Percentiles rank a stretch among this genome's conserved stretches.
Conservation (phyloP, 2,797 vertebrate genomes). For the Balearica regulorum region DNA sequence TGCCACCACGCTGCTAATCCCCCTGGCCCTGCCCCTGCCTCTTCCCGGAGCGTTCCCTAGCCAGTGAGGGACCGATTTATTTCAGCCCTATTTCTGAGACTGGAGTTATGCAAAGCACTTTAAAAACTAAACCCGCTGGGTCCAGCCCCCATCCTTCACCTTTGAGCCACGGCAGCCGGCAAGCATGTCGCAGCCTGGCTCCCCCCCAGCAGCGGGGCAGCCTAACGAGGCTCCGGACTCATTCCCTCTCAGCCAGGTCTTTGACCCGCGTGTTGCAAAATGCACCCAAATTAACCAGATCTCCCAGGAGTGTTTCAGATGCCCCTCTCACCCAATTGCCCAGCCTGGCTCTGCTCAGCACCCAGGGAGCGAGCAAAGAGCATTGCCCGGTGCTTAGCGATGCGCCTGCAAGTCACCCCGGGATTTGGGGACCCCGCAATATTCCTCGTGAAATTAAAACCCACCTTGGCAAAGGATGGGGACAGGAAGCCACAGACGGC, state of each 20-base stretch:
- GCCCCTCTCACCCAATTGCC: background rate
- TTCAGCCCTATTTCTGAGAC: background rate
- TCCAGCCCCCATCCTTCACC: background rate
- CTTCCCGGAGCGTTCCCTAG: background rate
- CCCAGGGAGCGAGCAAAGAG: background rate
- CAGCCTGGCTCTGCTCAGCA: background rate
- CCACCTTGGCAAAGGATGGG: background rate
- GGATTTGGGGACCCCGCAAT: background rate
- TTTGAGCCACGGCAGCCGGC: background rate
- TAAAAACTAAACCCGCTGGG: background rate
- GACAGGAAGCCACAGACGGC: background rate
- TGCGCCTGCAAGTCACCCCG: background rate
- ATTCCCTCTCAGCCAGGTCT: background rate
- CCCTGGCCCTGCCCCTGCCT: background rate
- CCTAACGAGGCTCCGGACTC: background rate
- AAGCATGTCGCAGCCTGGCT: background rate
- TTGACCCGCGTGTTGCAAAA: background rate
- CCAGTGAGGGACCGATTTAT: background rate
- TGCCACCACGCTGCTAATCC: background rate
- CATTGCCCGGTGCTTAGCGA: background rate
- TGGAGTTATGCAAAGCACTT: background rate
- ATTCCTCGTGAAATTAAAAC: background rate
- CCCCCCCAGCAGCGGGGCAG: background rate
- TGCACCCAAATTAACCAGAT: background rate
- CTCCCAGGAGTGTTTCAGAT: background rate